These are phyloP conservation scores for Oreochromis aureus DNA, from an alignment of 2,113 vertebrate genomes.

Conservation along the genomic window DNA sequence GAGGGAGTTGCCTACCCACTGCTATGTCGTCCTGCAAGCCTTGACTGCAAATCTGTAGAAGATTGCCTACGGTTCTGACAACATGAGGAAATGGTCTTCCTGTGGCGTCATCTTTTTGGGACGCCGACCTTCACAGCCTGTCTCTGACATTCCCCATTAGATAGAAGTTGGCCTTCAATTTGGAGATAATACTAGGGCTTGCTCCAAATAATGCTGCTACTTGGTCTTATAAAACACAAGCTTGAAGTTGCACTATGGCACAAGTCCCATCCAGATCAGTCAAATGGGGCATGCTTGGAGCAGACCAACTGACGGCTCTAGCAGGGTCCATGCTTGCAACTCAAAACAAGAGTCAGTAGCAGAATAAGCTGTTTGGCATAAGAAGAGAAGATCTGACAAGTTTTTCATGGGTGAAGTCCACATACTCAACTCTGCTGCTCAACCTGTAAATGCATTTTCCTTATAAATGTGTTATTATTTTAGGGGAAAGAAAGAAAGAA, in stretches of 20 bases:
- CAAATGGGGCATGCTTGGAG: background rate
- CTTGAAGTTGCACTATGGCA: background rate
- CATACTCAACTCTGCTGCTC: background rate
- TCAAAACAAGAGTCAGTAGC: background rate
- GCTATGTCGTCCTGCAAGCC: background rate
- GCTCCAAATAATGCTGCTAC: background rate
- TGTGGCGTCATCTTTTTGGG: rapidly evolving
- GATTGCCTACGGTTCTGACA: background rate
- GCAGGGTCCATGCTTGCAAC: background rate
- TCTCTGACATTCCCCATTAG: background rate
- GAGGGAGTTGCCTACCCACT: background rate
- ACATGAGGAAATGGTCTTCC: background rate
- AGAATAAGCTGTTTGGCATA: background rate
- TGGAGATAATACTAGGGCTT: background rate
- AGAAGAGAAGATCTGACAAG: background rate
- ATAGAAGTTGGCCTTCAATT: background rate
- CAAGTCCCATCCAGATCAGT: background rate
- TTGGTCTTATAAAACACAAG: background rate
- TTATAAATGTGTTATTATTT: background rate
- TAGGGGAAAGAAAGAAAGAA: background rate
- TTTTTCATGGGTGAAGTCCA: background rate
- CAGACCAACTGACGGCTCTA: background rate
- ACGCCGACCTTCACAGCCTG: background rate
- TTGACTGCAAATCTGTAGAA: background rate
- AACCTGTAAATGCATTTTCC: background rate